Evolutionary conservation across 2,888 invertebrate species (phyloP).

Genomic region (Caenorhabditis wallacei): DNA sequence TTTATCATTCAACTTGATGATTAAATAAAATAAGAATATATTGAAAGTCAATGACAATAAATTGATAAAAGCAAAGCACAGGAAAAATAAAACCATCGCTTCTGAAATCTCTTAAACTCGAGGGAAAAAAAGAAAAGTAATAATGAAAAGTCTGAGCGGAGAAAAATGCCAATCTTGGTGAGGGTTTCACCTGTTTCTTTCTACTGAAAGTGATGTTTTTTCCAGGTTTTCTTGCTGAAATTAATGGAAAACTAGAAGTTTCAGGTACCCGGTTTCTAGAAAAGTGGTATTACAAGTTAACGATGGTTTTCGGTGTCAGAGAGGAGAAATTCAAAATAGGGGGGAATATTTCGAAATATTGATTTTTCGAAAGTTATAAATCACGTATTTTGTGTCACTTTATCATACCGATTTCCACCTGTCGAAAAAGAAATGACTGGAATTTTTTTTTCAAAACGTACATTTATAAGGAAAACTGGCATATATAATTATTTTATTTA

Average conservation of each 20-base stretch:
- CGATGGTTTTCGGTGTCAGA: too few relatives aligned
- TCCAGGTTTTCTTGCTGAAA: background rate
- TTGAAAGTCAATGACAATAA: constrained; percentile 33
- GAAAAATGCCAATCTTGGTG: background rate
- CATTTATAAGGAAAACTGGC: too few relatives aligned
- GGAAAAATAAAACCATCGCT: constrained; percentile 24
- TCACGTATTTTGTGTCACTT: background rate
- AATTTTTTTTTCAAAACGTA: too few relatives aligned
- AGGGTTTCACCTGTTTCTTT: constrained; percentile 11
- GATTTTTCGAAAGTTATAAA: background rate
- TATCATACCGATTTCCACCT: background rate
- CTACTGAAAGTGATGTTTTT: background rate
- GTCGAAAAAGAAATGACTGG: too few relatives aligned
- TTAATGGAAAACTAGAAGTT: background rate
- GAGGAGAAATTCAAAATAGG: too few relatives aligned
- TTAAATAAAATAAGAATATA: constrained; percentile 17
- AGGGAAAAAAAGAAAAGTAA: background rate
- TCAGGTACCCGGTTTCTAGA: too few relatives aligned
- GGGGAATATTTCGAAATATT: background rate
- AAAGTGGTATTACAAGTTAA: too few relatives aligned
- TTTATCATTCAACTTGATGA: constrained; percentile 36
- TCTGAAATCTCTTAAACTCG: background rate
- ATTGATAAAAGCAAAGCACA: constrained; percentile 23
- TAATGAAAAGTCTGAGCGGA: constrained; percentile 11
- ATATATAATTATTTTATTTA: too few relatives aligned